Base-by-base conservation (phyloP, 2,888 invertebrate genomes). In the Caenorhabditis virilis region DNA sequence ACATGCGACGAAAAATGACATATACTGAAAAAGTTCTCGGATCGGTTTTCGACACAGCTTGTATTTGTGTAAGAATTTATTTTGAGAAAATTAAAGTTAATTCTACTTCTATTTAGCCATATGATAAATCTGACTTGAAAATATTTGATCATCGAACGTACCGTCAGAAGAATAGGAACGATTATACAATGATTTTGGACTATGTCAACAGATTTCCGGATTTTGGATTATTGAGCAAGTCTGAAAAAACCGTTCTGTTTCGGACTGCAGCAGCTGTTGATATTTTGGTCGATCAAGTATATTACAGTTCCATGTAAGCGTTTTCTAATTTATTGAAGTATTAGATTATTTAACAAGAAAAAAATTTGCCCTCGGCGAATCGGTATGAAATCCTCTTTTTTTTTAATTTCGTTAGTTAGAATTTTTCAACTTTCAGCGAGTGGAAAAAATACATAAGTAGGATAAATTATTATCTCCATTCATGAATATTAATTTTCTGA, bases 161-260 rank as follows among this genome's bases (percentile, higher is more conserved):
- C 30, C 54, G 58, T 1, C 41, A 46, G 15, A 54, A 58, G 22
- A 64, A 64, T 36, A 47, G 58, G 6, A 53, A 58, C 27, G 64
- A 64, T 36, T 64, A 64, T 27, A 54, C 58, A 0, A 64, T 64
- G 54, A 58, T 64, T 25, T 30, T 64, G n/a, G 58, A 64, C 11
- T 64, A 64, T 33, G 49, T 64, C 18, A 58, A 50, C n/a, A 43
- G 42, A 25, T 64, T 58, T 20, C 64, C 64, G 0, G 64, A 58
- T 1, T 64, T 64, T 41, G 39, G 47, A 22, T 15, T 15, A 2
- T 35, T 64, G 1, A 25, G 41, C 13, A 53, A 51, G 11, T 58
- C 64, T 33, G 64, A 64, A 23, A 64, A 64, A 38, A 64, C 26
- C 9, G 54, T 64, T 1, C 33, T 64, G 2, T 64, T 58, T 18